A percentile compares a stretch with the other conserved stretches of the same genome.
Conservation (phyloP, 1,140 invertebrate genomes). For the Maniola jurtina region DNA sequence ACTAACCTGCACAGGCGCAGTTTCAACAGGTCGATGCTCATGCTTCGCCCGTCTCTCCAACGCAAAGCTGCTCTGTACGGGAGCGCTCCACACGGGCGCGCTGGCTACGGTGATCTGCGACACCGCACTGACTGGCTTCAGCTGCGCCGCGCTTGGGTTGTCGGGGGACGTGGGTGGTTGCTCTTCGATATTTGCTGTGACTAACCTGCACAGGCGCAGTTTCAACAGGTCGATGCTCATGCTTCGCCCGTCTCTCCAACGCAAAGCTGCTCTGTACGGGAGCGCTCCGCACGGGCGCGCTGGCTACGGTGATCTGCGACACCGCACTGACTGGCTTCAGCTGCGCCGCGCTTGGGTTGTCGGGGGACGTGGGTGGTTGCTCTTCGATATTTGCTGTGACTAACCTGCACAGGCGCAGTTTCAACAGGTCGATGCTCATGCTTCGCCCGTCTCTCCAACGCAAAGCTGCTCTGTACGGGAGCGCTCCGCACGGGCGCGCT, state of each 20-base stretch:
- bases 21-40: constrained; percentile 51
- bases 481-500: constrained; percentile 81
- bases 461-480: constrained; percentile 76
- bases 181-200: constrained; percentile 54
- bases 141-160: constrained; percentile 80
- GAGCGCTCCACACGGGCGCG: constrained; percentile 81
- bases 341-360: constrained; percentile 81
- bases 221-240: constrained; percentile 53
- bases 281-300: constrained; percentile 81
- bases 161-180: constrained; percentile 57
- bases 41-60: constrained; percentile 62
- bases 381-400: constrained; percentile 55
- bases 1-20: constrained; percentile 27
- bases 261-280: constrained; percentile 77
- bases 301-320: constrained; percentile 76
- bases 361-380: constrained; percentile 49
- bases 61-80: constrained; percentile 78
- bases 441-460: constrained; percentile 60
- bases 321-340: constrained; percentile 73
- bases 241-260: constrained; percentile 58
- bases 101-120: constrained; percentile 77
- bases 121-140: constrained; percentile 72
- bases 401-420: constrained; percentile 13
- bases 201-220: constrained; percentile 14
- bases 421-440: constrained; percentile 55